Evolutionary conservation across 1,140 invertebrate species (phyloP).

Genomic region (Octopus bimaculoides): DNA sequence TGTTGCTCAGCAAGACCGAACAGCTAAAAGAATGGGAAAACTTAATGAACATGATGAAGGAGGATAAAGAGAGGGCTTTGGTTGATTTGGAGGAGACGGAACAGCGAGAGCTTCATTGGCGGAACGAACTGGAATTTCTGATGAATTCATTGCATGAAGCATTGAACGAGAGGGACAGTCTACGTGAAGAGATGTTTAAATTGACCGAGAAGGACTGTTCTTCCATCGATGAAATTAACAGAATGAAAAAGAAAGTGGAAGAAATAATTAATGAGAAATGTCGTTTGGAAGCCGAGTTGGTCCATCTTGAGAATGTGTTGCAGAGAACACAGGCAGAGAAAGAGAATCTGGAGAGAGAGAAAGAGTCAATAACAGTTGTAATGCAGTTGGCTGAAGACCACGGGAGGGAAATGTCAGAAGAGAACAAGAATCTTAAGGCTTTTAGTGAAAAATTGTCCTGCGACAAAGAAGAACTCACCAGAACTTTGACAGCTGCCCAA

Average conservation of each 20-base stretch:
- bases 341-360: constrained; percentile 44
- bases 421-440: constrained; percentile 27
- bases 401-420: constrained; percentile 32
- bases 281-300: constrained; percentile 32
- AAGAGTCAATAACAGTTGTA: constrained; percentile 41
- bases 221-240: constrained; percentile 31
- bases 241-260: constrained; percentile 41
- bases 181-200: constrained; percentile 46
- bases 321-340: constrained; percentile 31
- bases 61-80: constrained; percentile 43
- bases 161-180: constrained; percentile 40
- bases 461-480: constrained; percentile 17
- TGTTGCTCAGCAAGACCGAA: constrained; percentile 49
- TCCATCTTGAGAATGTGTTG: constrained; percentile 30
- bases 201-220: constrained; percentile 32
- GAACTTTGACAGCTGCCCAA: background rate
- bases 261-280: constrained; percentile 38
- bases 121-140: constrained; percentile 47
- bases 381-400: constrained; percentile 44
- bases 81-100: constrained; percentile 45
- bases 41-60: constrained; percentile 48
- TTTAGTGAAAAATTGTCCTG: constrained; percentile 25
- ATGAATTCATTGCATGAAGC: constrained; percentile 42
- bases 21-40: constrained; percentile 66
- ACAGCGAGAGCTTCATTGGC: constrained; percentile 34